Evolutionary conservation across 2,888 invertebrate genomes (phyloP).

Genomic region (Myathropa florea): DNA sequence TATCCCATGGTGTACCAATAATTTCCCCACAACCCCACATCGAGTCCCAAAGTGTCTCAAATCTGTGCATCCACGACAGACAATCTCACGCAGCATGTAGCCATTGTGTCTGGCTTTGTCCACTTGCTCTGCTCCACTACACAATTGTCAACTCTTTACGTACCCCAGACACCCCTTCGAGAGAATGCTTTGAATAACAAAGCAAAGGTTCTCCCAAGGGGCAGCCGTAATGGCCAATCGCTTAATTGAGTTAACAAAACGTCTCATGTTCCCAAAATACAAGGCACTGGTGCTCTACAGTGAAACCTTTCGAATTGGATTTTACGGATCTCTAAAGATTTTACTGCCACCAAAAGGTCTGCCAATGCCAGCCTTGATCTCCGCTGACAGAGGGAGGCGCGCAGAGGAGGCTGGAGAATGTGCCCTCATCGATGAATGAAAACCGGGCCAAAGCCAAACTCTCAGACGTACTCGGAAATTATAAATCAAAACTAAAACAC

Average conservation of each 20-base stretch:
- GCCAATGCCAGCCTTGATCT: slow-evolving; percentile 14
- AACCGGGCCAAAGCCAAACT: slow-evolving; percentile 31
- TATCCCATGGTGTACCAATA: slow-evolving; percentile 63
- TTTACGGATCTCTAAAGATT: slow-evolving; percentile 7
- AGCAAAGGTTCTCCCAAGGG: slow-evolving; percentile 54
- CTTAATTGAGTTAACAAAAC: slow-evolving; percentile 65
- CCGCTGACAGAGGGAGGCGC: not conserved
- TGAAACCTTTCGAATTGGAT: slow-evolving; percentile 10
- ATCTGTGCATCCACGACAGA: slow-evolving; percentile 14
- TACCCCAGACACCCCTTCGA: not conserved
- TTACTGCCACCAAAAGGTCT: slow-evolving; percentile 57
- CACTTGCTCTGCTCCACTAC: slow-evolving; percentile 6
- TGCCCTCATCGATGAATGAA: slow-evolving; percentile 61
- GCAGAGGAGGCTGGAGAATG: not conserved
- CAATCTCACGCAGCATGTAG: slow-evolving; percentile 64
- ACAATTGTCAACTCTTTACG: slow-evolving; percentile 46
- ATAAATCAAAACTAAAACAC: slow-evolving; percentile 60
- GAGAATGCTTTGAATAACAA: slow-evolving; percentile 43
- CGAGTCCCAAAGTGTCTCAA: slow-evolving; percentile 17
- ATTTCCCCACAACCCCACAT: slow-evolving; percentile 56
- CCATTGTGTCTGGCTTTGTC: slow-evolving; percentile 63
- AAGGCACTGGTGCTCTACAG: slow-evolving; percentile 7
- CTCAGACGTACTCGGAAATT: slow-evolving; percentile 61
- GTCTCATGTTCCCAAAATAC: slow-evolving; percentile 30
- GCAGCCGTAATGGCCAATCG: slow-evolving; percentile 54